These are phyloP conservation scores for Drosophila merina DNA, from an alignment of 2,888 invertebrate species.

Conservation along the genomic window DNA sequence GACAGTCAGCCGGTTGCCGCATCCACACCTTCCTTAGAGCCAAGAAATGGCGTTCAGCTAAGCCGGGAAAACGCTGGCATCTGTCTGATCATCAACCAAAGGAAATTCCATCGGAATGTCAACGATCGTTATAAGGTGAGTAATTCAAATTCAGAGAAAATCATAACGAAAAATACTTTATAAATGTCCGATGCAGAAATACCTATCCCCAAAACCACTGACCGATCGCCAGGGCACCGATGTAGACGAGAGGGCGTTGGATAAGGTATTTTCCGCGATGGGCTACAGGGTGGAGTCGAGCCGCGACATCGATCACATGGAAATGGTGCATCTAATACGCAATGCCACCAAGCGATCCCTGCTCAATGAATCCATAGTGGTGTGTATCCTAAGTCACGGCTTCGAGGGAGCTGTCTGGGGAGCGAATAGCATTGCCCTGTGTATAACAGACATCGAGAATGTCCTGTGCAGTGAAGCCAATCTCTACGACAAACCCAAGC, in stretches of 20 bases:
- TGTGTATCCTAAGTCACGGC: constrained; percentile 83
- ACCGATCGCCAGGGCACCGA: constrained; percentile 77
- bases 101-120: constrained; percentile 67
- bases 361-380: constrained; percentile 79
- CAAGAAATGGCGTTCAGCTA: constrained; percentile 60
- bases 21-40: background rate
- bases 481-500: constrained; percentile 85
- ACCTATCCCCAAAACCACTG: constrained; percentile 61
- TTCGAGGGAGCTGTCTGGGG: constrained; percentile 85
- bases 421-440: constrained; percentile 84
- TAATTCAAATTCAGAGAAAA: background rate
- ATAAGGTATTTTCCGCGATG: constrained; percentile 69
- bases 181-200: constrained; percentile 48
- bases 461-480: constrained; percentile 83
- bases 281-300: constrained; percentile 72
- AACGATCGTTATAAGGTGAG: constrained; percentile 66
- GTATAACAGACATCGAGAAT: constrained; percentile 84
- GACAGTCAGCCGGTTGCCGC: constrained; percentile 7
- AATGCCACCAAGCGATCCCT: constrained; percentile 69
- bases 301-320: constrained; percentile 73
- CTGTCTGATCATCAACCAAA: constrained; percentile 82
- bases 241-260: constrained; percentile 69
- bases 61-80: constrained; percentile 72
- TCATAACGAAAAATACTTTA: background rate
- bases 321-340: constrained; percentile 69